Conservation (phyloP, 1,140 invertebrate species). For the Drosophila lini region DNA sequence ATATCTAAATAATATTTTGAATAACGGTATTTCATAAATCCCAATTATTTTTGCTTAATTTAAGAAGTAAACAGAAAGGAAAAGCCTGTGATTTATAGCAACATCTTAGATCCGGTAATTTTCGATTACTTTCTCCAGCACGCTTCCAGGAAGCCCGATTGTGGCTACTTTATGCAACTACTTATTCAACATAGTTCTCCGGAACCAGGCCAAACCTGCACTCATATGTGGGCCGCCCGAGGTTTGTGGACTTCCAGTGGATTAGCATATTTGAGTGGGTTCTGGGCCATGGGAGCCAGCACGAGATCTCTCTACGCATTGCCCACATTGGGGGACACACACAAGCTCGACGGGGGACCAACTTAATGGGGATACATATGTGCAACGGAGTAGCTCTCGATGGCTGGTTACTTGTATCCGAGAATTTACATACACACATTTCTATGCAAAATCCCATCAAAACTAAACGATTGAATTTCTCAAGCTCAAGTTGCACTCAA, state of each 20-base stretch:
- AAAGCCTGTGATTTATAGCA: background rate
- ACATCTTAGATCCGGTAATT: background rate
- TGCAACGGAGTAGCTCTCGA: constrained; percentile 42
- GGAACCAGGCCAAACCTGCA: constrained; percentile 31
- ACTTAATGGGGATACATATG: constrained; percentile 35
- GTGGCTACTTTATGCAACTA: constrained; percentile 22
- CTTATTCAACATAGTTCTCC: constrained; percentile 8
- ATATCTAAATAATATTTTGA: too few species aligned
- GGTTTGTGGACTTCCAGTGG: constrained; percentile 47
- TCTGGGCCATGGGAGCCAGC: constrained; percentile 28
- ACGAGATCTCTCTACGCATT: constrained; percentile 25
- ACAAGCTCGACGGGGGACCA: constrained; percentile 31
- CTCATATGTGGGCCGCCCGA: constrained; percentile 36
- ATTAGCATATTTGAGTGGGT: constrained; percentile 68
- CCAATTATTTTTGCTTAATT: background rate
- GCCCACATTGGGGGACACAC: constrained; percentile 20
- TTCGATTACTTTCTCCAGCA: constrained; percentile 18
- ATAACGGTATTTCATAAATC: background rate
- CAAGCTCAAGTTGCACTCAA: constrained; percentile 20
- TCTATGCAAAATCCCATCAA: constrained; percentile 20
- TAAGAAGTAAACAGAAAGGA: background rate
- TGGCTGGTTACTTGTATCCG: constrained; percentile 1
- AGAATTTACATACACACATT: constrained; percentile 35
- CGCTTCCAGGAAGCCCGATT: constrained; percentile 20
- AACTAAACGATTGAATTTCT: constrained; percentile 31